These are phyloP conservation scores for Cyclina sinensis DNA, from an alignment of 1,140 invertebrate genomes.

Conservation along the genomic window DNA sequence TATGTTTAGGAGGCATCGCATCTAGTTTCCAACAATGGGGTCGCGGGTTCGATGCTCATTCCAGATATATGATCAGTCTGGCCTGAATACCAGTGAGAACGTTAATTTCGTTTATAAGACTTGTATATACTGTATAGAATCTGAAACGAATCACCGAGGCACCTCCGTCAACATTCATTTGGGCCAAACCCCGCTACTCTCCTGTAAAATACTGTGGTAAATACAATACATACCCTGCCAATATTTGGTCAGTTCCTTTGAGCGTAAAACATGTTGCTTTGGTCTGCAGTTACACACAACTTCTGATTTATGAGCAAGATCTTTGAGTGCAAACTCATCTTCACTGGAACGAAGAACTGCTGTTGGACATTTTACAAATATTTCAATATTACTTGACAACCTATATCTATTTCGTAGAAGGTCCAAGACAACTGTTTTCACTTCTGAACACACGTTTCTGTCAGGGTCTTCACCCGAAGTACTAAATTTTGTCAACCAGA, in stretches of 20 bases:
- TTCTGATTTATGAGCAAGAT: neutral
- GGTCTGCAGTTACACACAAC: neutral
- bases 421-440: neutral
- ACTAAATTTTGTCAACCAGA: constrained; percentile 6
- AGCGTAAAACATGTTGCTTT: neutral
- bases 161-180: too few relatives aligned
- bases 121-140: too few relatives aligned
- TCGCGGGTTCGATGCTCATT: too few relatives aligned
- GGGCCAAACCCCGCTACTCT: too few relatives aligned
- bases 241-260: neutral
- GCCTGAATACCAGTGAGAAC: too few relatives aligned
- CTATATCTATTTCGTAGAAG: neutral
- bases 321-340: neutral
- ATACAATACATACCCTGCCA: neutral
- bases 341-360: neutral
- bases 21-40: too few relatives aligned
- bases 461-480: neutral
- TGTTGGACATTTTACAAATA: neutral
- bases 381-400: neutral
- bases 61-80: too few relatives aligned
- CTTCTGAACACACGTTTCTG: neutral
- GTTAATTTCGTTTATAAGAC: too few relatives aligned
- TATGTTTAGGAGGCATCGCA: too few relatives aligned
- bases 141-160: too few relatives aligned
- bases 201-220: too few relatives aligned